phyloP scores from a whole-genome alignment of 2,113 vertebrate genomes.

The Sorex araneus region DNA sequence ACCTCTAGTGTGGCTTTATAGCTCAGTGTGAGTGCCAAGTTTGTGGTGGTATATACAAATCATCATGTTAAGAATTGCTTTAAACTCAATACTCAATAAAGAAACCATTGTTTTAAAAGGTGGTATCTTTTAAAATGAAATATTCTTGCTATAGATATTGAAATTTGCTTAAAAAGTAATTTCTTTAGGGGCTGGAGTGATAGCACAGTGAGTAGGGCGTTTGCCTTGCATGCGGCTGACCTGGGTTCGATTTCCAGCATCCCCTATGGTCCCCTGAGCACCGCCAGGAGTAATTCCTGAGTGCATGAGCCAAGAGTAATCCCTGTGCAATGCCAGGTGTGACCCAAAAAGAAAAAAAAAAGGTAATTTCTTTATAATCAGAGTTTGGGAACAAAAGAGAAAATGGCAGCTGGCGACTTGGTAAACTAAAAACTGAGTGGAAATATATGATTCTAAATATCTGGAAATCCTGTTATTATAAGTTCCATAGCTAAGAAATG shows the following conservation, averaged over 20 bases:
- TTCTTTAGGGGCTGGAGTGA: no score
- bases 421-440: neutral
- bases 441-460: neutral
- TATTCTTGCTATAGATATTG: slow-evolving; percentile 56
- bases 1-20: neutral
- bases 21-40: neutral
- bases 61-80: neutral
- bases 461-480: slow-evolving; percentile 14
- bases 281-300: no score
- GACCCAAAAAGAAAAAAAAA: no score
- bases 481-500: neutral
- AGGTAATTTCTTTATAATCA: neutral
- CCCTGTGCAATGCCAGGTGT: no score
- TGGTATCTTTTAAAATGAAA: slow-evolving; percentile 61
- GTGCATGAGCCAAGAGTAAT: no score
- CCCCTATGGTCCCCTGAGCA: no score
- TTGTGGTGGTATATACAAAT: neutral
- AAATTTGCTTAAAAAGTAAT: no score
- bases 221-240: no score
- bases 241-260: no score
- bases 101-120: slow-evolving; percentile 67
- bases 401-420: neutral
- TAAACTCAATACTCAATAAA: slow-evolving; percentile 42
- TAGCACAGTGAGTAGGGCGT: no score
- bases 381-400: slow-evolving; percentile 56